Evolutionary conservation across 2,113 vertebrate genomes (phyloP), one percentile per base, ranked within the genome.

Genomic region (Erythrocercus mccallii): DNA sequence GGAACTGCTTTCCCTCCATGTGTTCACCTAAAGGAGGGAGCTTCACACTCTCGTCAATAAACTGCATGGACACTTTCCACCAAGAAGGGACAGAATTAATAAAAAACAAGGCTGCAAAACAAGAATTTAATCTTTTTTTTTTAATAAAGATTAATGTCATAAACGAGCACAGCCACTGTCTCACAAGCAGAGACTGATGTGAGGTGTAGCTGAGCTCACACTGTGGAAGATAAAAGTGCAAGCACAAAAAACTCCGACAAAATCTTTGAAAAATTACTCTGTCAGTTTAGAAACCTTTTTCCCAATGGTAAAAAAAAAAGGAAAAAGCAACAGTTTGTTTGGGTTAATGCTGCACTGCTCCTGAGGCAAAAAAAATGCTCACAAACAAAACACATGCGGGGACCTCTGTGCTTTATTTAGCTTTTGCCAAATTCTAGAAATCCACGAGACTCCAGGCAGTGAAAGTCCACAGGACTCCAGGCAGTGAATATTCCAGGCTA

Each of bases 101-200:
- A 66, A 47, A 11, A 47, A 47, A 21, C 22, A 81, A 33, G 17
- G 23, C 19, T 35, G 8, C 5, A 58, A 64, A 51, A 1, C 3
- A 30, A 40, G 12, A 61, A 68, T 54, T 76, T 45, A 6, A 27
- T 33, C 3, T 7, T 57, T 81, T 7, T 57, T 81, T 64, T 11
- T 38, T 5, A 35, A 5, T 21, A 22, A 40, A 61, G 22, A 65
- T 53, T 45, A 19, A 10, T 62, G 16, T 10, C 5, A 62, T 35
- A 62, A 78, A 87, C 62, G 56, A 62, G 20, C 21, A 50, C 40
- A 54, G 45, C 9, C 42, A 15, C 17, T 0, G 3, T 33, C 61
- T 14, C 12, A 7, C 0, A 2, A 25, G n/a, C 4, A 2, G 30
- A 21, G 2, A 1, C 21, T 14, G 10, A 40, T 0, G 1, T 1